phyloP scores from a whole-genome alignment of 2,888 invertebrate species.

The Cistogaster globosa region DNA sequence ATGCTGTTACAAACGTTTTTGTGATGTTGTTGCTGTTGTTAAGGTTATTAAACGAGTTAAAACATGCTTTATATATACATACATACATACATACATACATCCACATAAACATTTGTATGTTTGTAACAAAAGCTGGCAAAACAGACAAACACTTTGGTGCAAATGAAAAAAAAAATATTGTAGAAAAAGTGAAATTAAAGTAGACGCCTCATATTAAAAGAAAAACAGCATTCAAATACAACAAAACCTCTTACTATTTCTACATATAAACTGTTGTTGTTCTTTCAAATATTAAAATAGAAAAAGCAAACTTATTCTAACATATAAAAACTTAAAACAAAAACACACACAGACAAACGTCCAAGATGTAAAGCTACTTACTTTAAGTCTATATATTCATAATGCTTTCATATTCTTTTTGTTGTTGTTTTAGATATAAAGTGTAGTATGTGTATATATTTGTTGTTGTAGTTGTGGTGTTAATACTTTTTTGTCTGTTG shows the following conservation, averaged over 20 bases:
- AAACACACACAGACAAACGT: slow-evolving; percentile 52
- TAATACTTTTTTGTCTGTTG: slow-evolving; percentile 65
- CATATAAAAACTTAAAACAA: slow-evolving; percentile 27
- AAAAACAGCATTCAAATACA: slow-evolving; percentile 46
- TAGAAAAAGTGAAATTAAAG: slow-evolving; percentile 67
- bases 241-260: slow-evolving; percentile 54
- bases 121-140: slow-evolving; percentile 36
- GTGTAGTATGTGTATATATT: background rate
- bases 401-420: slow-evolving; percentile 40
- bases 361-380: slow-evolving; percentile 69
- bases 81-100: slow-evolving; percentile 31
- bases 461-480: slow-evolving; percentile 13
- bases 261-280: slow-evolving; percentile 43
- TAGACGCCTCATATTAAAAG: slow-evolving; percentile 62
- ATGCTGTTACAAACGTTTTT: slow-evolving; percentile 20
- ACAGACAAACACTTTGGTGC: slow-evolving; percentile 57
- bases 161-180: slow-evolving; percentile 30
- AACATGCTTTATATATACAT: slow-evolving; percentile 36
- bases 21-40: slow-evolving; percentile 38
- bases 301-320: slow-evolving; percentile 7
- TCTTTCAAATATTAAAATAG: slow-evolving; percentile 56
- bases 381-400: slow-evolving; percentile 67
- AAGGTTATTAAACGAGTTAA: slow-evolving; percentile 70
- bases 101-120: slow-evolving; percentile 34
- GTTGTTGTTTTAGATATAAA: slow-evolving; percentile 33